A percentile compares a stretch with the other conserved stretches of the same genome.
These are phyloP conservation scores for Falco cherrug DNA, from an alignment of 2,797 vertebrate species.

Conservation along the genomic window DNA sequence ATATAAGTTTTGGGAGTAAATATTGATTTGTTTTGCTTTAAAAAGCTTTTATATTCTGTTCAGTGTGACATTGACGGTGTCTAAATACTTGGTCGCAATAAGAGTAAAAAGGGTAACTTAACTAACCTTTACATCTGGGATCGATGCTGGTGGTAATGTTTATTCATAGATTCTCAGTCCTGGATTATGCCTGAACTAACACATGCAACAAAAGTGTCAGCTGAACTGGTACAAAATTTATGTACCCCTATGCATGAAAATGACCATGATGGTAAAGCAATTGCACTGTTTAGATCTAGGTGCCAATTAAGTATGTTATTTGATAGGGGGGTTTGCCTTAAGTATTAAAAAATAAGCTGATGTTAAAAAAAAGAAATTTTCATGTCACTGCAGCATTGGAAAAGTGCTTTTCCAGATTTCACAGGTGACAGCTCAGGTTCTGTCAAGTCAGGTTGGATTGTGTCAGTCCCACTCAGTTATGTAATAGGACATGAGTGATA, in stretches of 20 bases:
- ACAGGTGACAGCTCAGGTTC: background rate
- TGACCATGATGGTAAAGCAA: background rate
- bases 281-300: background rate
- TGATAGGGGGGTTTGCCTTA: background rate
- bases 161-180: background rate
- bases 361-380: background rate
- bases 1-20: background rate
- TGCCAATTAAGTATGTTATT: background rate
- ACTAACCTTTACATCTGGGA: background rate
- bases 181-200: background rate
- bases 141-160: background rate
- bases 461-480: conserved; percentile 6
- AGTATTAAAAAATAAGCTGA: background rate
- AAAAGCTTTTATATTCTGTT: background rate
- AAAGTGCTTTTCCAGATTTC: background rate
- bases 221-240: background rate
- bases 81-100: background rate
- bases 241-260: background rate
- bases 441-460: background rate
- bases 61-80: background rate
- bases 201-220: background rate
- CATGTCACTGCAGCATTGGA: background rate
- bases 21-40: background rate
- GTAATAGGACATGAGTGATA: background rate
- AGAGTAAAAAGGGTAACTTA: background rate